Conservation (phyloP, 2,888 invertebrate genomes). For the Nowickia ferox region DNA sequence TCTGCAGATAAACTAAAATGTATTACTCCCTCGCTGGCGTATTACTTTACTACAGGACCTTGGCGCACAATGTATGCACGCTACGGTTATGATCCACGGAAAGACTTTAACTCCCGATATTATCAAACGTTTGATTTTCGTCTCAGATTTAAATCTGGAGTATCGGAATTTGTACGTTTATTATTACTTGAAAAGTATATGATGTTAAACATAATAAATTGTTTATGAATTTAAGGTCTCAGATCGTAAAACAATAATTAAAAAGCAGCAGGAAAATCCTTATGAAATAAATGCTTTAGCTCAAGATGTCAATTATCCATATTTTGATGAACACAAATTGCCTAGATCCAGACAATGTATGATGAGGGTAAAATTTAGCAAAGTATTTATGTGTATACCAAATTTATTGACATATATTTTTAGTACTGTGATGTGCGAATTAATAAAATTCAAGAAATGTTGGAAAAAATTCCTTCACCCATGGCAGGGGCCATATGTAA, state of each 20-base stretch:
- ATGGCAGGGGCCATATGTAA: conserved; percentile 86
- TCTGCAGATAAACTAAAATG: conserved; percentile 87
- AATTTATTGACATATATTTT: conserved; percentile 58
- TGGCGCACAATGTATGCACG: conserved; percentile 96
- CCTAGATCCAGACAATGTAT: conserved; percentile 94
- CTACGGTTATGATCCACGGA: conserved; percentile 96
- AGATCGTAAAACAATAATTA: conserved; percentile 75
- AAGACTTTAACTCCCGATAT: conserved; percentile 89
- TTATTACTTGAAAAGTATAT: neutral
- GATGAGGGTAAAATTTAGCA: conserved; percentile 87
- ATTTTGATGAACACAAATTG: conserved; percentile 88
- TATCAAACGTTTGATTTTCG: conserved; percentile 96
- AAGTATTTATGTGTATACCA: conserved; percentile 1
- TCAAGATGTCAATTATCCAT: conserved; percentile 81
- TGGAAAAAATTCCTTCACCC: conserved; percentile 87
- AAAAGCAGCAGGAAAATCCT: conserved; percentile 76
- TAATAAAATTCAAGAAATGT: conserved; percentile 90
- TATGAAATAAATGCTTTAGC: conserved; percentile 78
- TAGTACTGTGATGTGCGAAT: conserved; percentile 92
- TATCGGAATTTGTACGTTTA: conserved; percentile 79
- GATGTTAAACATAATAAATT: neutral
- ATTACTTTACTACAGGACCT: conserved; percentile 94
- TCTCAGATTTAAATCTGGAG: conserved; percentile 80
- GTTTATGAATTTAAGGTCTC: conserved; percentile 73
- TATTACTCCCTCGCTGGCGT: conserved; percentile 92